Conservation (phyloP, 2,113 vertebrate species). For the Macrotus californicus region DNA sequence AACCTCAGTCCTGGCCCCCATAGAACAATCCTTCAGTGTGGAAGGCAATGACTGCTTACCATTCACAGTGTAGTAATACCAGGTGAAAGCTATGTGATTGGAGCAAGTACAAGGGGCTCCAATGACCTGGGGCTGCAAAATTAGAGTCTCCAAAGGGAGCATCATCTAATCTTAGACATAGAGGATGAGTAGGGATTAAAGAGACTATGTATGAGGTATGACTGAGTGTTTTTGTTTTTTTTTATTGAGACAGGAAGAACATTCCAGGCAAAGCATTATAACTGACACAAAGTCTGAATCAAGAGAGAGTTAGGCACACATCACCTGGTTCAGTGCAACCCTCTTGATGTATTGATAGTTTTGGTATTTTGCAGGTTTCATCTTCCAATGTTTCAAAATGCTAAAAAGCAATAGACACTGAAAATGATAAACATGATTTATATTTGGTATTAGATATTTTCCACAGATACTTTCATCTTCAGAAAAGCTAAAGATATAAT, state of each 20-base stretch:
- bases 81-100: not conserved
- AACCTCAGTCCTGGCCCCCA: not conserved
- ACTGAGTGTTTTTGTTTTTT: not conserved
- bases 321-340: not conserved
- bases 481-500: not conserved
- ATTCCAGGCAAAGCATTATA: not conserved
- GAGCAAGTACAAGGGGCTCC: not conserved
- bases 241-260: not conserved
- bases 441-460: not conserved
- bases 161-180: not conserved
- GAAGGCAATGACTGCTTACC: not conserved
- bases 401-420: not conserved
- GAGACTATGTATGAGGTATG: not conserved
- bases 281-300: not conserved
- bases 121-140: not conserved
- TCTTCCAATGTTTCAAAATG: not conserved
- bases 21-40: not conserved
- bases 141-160: not conserved
- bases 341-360: not conserved
- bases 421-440: slow-evolving; percentile 21
- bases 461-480: not conserved
- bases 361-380: not conserved
- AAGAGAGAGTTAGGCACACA: not conserved
- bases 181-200: not conserved
- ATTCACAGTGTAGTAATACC: not conserved